Percentiles rank a stretch among this genome's conserved stretches.
Conservation (phyloP, 2,113 vertebrate genomes). For the Chelonoidis abingdonii region DNA sequence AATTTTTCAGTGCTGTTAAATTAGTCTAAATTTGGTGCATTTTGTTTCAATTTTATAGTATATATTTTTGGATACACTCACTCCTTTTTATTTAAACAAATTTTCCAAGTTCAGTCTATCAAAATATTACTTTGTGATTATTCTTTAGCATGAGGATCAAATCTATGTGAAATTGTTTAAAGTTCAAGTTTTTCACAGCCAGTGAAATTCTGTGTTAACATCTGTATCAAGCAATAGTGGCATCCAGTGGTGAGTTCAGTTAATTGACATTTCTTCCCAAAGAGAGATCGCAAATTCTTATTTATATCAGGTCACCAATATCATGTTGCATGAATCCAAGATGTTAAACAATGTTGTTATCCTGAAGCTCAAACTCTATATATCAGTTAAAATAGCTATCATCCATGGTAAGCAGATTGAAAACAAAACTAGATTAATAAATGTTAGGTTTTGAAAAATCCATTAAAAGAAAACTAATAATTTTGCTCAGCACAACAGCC, state of each 20-base stretch:
- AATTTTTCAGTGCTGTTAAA: neutral
- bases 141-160: neutral
- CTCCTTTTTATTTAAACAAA: neutral
- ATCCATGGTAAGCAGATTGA: neutral
- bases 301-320: neutral
- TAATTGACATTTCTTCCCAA: neutral
- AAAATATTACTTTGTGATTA: neutral
- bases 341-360: neutral
- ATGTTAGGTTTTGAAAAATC: neutral
- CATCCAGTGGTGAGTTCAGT: neutral
- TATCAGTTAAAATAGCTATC: neutral
- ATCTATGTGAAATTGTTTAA: neutral
- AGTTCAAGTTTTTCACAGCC: neutral
- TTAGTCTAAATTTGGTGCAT: neutral
- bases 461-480: neutral
- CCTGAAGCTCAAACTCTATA: neutral
- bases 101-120: neutral
- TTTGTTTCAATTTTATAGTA: neutral
- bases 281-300: neutral
- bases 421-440: neutral
- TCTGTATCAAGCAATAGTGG: neutral
- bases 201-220: neutral
- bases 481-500: neutral
- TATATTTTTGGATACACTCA: neutral
- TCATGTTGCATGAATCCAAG: neutral